Base-by-base conservation (phyloP, 2,797 vertebrate species). In the Babyrousa celebensis region DNA sequence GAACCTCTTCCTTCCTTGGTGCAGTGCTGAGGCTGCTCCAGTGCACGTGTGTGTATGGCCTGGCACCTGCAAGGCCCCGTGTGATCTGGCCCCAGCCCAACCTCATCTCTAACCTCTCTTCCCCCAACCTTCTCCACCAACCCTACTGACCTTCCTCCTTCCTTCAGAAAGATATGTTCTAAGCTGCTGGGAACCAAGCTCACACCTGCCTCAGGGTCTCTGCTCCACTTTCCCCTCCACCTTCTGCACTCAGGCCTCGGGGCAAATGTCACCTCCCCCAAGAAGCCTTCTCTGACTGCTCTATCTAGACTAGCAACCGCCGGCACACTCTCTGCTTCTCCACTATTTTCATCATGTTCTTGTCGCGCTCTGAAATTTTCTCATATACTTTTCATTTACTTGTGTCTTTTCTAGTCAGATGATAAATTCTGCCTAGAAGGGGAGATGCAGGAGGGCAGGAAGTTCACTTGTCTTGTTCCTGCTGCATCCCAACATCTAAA, bases 51-150 rank as follows among this genome's bases (percentile, higher is more conserved):
- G 3, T 16, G 14, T 70, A 36, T 18, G 8, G 2, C 32, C 40
- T 0, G 1, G 23, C 60, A 63, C 17, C 27, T 23, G 20, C 6
- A 10, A 18, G 74, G 52, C 52, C 78, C 79, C 1, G 0, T 0
- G 12, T 4, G 20, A 29, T 82, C 70, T 68, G 71, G 32, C 10
- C 21, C 29, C 18, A 5, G 1, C 14, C 29, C 29, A 63, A 8
- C 21, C 17, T 10, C 7, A 2, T 62, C 43, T n/a, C 36, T 48
- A 18, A 6, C 32, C 43, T 27, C 27, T 25, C 43, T 12, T 27
- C 48, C 56, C 56, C 48, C 70, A 58, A 18, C 43, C 5, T 78
- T 65, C 52, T 60, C 36, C 40, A 70, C 6, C 6, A 11, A 8
- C n/a, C 1, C 5, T 18, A 58, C 6, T 56, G 12, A 87, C 58